A percentile compares a stretch with the other conserved stretches of the same genome.
Conservation (phyloP, 2,888 invertebrate genomes). For the Oxytorus armatus region DNA sequence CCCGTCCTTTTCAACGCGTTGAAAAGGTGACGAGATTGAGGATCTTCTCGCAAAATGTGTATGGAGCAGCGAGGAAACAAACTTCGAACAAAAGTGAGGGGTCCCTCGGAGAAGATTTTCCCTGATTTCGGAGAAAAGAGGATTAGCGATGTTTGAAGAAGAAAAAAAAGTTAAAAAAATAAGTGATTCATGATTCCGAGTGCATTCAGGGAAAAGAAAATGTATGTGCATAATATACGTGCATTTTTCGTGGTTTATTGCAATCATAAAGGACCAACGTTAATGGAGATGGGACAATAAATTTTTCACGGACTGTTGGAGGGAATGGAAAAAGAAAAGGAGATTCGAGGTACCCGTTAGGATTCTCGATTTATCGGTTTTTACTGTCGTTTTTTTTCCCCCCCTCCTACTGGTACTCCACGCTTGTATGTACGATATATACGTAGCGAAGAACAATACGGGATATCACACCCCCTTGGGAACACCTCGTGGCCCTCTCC, state of each 20-base stretch:
- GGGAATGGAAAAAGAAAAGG: conserved; percentile 18
- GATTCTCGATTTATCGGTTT: conserved; percentile 76
- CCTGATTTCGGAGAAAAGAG: conserved; percentile 27
- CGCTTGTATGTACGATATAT: conserved; percentile 21
- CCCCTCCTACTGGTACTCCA: not conserved
- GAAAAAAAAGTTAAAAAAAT: conserved; percentile 37
- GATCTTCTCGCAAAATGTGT: conserved; percentile 28
- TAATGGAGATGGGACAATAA: conserved; percentile 67
- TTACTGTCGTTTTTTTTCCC: conserved; percentile 65
- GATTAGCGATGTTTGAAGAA: conserved; percentile 32
- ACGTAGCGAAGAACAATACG: conserved; percentile 59
- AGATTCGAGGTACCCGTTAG: conserved; percentile 42
- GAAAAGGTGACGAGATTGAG: conserved; percentile 23
- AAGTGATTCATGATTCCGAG: not conserved
- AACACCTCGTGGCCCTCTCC: conserved; percentile 56
- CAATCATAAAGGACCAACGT: conserved; percentile 15
- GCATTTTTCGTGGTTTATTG: conserved; percentile 32
- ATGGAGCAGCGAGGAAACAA: conserved; percentile 10
- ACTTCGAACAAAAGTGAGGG: conserved; percentile 26
- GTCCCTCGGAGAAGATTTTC: conserved; percentile 30
- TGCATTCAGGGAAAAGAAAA: not conserved
- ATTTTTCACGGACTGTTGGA: conserved; percentile 77
- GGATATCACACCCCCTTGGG: conserved; percentile 64
- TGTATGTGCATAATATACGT: not conserved
- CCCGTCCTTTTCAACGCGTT: not conserved